These are phyloP conservation scores for Poeciliopsis infans DNA, from an alignment of 2,797 vertebrate genomes.

Conservation along the genomic window DNA sequence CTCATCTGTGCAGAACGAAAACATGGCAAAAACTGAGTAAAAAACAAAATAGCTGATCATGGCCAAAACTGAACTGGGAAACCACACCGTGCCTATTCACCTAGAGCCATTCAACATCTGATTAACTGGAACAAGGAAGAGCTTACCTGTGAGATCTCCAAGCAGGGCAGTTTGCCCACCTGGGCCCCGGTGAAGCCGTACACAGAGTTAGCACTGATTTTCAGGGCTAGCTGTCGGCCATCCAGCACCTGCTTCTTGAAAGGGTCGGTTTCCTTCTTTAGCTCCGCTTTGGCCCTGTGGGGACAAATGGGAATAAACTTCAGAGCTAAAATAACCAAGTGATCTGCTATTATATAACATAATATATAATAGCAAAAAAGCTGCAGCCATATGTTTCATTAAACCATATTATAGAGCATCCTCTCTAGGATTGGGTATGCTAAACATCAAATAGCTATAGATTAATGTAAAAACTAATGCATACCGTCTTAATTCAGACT, in stretches of 20 bases:
- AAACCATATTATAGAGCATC: not conserved
- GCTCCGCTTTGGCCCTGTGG: slow-evolving; percentile 87
- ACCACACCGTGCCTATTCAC: not conserved
- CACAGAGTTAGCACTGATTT: slow-evolving; percentile 94
- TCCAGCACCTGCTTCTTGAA: slow-evolving; percentile 92
- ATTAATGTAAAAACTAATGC: not conserved
- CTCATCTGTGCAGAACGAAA: slow-evolving; percentile 20
- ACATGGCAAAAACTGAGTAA: not conserved
- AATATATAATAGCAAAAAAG: not conserved
- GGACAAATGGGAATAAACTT: not conserved
- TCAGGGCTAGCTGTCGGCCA: slow-evolving; percentile 90
- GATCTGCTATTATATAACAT: not conserved
- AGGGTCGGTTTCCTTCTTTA: slow-evolving; percentile 90
- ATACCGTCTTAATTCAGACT: not conserved
- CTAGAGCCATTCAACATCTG: not conserved
- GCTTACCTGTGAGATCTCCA: slow-evolving; percentile 93
- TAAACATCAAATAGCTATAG: not conserved
- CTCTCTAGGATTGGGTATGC: not conserved
- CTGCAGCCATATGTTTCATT: not conserved
- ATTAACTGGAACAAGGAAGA: not conserved
- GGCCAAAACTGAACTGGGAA: not conserved
- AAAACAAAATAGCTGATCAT: not conserved
- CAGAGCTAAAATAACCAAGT: not conserved
- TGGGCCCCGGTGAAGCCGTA: slow-evolving; percentile 95
- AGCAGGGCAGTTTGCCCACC: slow-evolving; percentile 91